phyloP scores from a whole-genome alignment of 2,113 vertebrate species.

The Brachypodius melanocephalos region DNA sequence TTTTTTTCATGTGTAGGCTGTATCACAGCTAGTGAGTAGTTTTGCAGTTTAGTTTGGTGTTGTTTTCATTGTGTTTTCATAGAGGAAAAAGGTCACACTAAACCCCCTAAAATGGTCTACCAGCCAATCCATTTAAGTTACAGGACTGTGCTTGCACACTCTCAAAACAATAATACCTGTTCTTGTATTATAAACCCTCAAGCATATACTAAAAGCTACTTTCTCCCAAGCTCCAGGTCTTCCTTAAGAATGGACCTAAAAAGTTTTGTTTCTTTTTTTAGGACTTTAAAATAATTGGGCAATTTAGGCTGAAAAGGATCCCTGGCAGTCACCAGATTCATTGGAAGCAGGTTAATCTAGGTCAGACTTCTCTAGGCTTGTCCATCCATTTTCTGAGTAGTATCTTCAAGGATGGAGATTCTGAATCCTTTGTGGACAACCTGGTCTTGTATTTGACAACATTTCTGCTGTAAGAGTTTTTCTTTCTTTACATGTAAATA shows the following conservation, averaged over 20 bases:
- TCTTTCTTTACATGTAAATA: not conserved
- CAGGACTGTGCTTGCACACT: not conserved
- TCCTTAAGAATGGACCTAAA: not conserved
- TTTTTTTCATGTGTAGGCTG: rapidly evolving
- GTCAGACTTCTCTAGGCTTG: not conserved
- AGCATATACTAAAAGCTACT: not conserved
- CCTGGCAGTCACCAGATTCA: not conserved
- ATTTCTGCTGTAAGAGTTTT: not conserved
- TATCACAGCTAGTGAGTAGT: not conserved
- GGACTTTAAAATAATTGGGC: not conserved
- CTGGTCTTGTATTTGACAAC: not conserved
- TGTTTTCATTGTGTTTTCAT: not conserved
- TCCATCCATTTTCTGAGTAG: not conserved
- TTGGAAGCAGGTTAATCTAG: not conserved
- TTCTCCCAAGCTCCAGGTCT: not conserved
- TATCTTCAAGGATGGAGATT: not conserved
- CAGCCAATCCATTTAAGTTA: not conserved
- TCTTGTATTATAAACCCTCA: not conserved
- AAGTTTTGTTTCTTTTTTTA: not conserved
- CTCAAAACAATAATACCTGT: not conserved
- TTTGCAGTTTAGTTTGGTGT: not conserved
- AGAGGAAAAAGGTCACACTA: not conserved
- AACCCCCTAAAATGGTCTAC: not conserved
- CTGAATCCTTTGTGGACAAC: not conserved
- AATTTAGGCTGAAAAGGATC: not conserved